Evolutionary conservation across 2,888 invertebrate species (phyloP).

Genomic region (Nemotelus nigrinus): DNA sequence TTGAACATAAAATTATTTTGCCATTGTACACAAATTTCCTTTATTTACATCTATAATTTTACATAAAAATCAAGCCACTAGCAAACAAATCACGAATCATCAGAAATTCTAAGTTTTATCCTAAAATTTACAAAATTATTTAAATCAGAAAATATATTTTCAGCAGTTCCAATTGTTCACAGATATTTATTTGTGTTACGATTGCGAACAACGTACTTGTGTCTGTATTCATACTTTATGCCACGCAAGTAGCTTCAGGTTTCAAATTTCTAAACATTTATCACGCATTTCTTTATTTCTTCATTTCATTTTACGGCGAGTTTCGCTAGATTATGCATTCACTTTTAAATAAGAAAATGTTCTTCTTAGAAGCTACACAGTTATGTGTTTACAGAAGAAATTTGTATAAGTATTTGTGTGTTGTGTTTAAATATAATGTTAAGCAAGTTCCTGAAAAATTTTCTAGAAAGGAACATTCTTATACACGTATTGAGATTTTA

Average conservation of each 20-base stretch:
- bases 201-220: background rate
- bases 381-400: too few relatives aligned
- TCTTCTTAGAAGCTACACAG: too few relatives aligned
- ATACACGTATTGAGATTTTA: too few relatives aligned
- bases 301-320: too few relatives aligned
- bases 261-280: background rate
- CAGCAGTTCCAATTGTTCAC: background rate
- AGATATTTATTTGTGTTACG: background rate
- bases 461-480: too few relatives aligned
- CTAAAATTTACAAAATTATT: background rate
- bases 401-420: too few relatives aligned
- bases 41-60: constrained; percentile 1
- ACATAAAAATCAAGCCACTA: background rate
- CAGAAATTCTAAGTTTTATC: background rate
- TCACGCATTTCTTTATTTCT: background rate
- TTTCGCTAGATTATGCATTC: too few relatives aligned
- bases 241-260: background rate
- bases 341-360: too few relatives aligned
- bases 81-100: background rate
- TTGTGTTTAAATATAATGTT: too few relatives aligned
- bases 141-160: background rate
- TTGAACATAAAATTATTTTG: background rate
- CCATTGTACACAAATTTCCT: background rate
- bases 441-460: too few relatives aligned
- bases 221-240: background rate